These are phyloP conservation scores for Sparus aurata DNA, from an alignment of 2,797 vertebrate genomes.

Conservation along the genomic window DNA sequence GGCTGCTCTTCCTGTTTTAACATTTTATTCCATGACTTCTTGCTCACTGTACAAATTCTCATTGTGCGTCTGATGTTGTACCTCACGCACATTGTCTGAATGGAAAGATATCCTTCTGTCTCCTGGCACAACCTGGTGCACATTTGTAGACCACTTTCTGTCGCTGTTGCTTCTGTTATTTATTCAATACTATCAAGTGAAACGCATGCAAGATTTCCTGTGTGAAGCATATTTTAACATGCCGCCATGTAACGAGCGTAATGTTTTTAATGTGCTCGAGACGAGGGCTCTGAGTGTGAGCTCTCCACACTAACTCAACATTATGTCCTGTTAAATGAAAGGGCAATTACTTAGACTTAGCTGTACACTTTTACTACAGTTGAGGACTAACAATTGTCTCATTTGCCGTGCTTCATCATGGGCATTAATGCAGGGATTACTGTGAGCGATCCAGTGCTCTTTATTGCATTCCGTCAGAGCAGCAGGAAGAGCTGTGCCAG, in stretches of 20 bases:
- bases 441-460: slow-evolving; percentile 61
- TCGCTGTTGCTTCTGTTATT: slow-evolving; percentile 17
- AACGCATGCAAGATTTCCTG: slow-evolving; percentile 29
- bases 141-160: not conserved
- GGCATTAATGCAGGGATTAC: slow-evolving; percentile 78
- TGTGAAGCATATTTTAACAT: slow-evolving; percentile 37
- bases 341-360: slow-evolving; percentile 53
- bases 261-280: slow-evolving; percentile 59
- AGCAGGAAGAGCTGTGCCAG: slow-evolving; percentile 74
- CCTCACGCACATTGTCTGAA: not conserved
- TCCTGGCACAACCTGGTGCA: not conserved
- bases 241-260: slow-evolving; percentile 27
- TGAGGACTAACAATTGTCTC: slow-evolving; percentile 71
- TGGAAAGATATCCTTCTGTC: not conserved
- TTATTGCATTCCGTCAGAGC: slow-evolving; percentile 58
- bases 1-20: slow-evolving; percentile 20
- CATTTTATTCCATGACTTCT: slow-evolving; percentile 30
- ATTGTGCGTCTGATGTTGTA: not conserved
- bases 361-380: slow-evolving; percentile 67
- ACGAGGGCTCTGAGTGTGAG: slow-evolving; percentile 21
- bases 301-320: slow-evolving; percentile 63
- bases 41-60: not conserved
- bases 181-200: slow-evolving; percentile 17
- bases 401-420: slow-evolving; percentile 71
- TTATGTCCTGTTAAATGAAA: slow-evolving; percentile 62